A percentile compares a stretch with the other conserved stretches of the same genome.
Evolutionary conservation across 2,888 invertebrate species (phyloP).

Genomic region (Aromia moschata): DNA sequence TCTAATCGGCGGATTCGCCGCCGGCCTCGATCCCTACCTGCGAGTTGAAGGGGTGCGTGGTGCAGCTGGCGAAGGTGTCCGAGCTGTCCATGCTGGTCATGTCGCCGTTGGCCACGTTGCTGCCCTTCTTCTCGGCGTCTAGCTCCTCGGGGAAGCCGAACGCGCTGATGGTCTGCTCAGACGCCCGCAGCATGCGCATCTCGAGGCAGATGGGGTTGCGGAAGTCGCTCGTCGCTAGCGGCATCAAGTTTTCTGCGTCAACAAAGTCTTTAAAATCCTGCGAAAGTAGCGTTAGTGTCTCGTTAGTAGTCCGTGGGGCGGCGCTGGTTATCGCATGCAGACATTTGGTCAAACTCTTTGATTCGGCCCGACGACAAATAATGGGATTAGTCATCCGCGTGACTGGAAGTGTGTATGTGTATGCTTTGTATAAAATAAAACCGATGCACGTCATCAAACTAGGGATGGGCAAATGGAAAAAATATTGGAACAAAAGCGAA

Average conservation of each 20-base stretch:
- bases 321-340: no score
- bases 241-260: constrained; percentile 90
- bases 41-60: constrained; percentile 93
- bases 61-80: constrained; percentile 96
- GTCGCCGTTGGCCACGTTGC: constrained; percentile 63
- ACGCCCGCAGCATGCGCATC: constrained; percentile 70
- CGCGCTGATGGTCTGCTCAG: constrained; percentile 30
- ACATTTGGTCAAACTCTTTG: no score
- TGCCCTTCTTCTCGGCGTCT: constrained; percentile 51
- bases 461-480: no score
- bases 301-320: no score
- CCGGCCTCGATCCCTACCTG: constrained; percentile 64
- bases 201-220: constrained; percentile 85
- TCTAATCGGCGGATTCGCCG: no score
- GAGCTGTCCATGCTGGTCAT: constrained; percentile 77
- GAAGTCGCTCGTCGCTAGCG: constrained; percentile 84
- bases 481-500: no score
- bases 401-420: no score
- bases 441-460: no score
- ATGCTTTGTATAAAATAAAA: no score
- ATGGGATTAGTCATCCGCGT: no score
- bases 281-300: no score
- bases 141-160: constrained; percentile 46
- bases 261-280: constrained; percentile 92
- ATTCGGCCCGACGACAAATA: no score